A percentile compares a stretch with the other conserved stretches of the same genome.
Conservation (phyloP, 2,113 vertebrate species). For the Bubo scandiacus region DNA sequence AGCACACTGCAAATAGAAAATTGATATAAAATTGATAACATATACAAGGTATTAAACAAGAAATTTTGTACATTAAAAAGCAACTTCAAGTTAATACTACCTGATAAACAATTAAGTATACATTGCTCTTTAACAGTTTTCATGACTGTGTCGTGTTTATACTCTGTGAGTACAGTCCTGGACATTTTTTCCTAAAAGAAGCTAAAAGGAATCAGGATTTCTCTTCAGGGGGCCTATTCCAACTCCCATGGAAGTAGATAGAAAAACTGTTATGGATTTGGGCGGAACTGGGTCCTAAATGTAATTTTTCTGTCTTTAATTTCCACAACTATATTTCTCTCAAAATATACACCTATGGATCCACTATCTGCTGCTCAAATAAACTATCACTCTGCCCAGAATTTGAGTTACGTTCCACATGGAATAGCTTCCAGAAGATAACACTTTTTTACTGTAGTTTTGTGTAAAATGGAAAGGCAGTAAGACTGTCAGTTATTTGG, state of each 20-base stretch:
- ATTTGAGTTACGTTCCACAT: background rate
- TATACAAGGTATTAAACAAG: background rate
- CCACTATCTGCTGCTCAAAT: background rate
- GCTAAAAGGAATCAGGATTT: background rate
- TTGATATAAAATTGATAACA: background rate
- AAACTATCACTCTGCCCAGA: background rate
- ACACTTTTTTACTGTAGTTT: conserved; percentile 19
- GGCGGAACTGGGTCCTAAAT: background rate
- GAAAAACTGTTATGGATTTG: background rate
- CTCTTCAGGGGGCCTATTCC: background rate
- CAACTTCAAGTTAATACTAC: background rate
- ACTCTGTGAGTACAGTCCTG: background rate
- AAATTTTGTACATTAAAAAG: background rate
- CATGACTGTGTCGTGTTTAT: background rate
- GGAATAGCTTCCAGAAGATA: conserved; percentile 37
- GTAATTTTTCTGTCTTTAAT: conserved; percentile 26
- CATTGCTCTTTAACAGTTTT: background rate
- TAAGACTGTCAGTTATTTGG: conserved; percentile 57
- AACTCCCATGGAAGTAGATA: background rate
- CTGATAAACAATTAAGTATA: background rate
- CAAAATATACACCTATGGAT: background rate
- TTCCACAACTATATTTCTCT: background rate
- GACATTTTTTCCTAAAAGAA: background rate
- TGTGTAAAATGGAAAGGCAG: conserved; percentile 42
- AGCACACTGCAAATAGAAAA: background rate